phyloP scores from a whole-genome alignment of 2,888 invertebrate genomes.

The Dione vanillae region DNA sequence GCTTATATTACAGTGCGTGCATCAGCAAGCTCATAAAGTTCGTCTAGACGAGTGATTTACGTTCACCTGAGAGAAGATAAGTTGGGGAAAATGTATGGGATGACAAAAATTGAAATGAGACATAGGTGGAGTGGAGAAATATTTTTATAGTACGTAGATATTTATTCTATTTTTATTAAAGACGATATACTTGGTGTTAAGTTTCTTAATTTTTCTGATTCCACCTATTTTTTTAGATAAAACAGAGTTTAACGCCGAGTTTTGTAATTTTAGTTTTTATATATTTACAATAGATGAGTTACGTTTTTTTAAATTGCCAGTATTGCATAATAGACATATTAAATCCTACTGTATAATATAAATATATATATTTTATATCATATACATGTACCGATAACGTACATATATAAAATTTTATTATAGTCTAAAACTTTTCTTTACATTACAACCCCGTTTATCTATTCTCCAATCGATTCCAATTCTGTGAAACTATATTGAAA shows the following conservation, averaged over 20 bases:
- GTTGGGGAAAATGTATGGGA: constrained; percentile 50
- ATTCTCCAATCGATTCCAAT: neutral
- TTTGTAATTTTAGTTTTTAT: too few species aligned
- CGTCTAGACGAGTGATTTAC: constrained; percentile 80
- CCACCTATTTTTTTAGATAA: too few species aligned
- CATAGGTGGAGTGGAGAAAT: neutral
- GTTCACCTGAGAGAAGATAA: constrained; percentile 65
- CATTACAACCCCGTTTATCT: neutral
- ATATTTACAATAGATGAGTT: too few species aligned
- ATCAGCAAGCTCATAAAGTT: constrained; percentile 70
- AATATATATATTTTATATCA: neutral
- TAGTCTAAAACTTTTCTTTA: neutral
- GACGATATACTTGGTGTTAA: too few species aligned
- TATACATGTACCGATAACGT: too few species aligned
- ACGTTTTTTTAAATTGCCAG: too few species aligned
- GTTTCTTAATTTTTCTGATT: too few species aligned
- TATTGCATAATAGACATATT: too few species aligned
- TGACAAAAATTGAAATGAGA: constrained; percentile 35
- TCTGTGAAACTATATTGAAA: constrained; percentile 26
- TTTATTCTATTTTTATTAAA: neutral
- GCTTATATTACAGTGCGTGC: constrained; percentile 68
- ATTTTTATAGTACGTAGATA: too few species aligned
- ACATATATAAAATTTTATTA: too few species aligned
- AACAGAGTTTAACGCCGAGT: too few species aligned
- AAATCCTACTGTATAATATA: too few species aligned